phyloP scores from a whole-genome alignment of 2,888 invertebrate species.

The Salticus scenicus region DNA sequence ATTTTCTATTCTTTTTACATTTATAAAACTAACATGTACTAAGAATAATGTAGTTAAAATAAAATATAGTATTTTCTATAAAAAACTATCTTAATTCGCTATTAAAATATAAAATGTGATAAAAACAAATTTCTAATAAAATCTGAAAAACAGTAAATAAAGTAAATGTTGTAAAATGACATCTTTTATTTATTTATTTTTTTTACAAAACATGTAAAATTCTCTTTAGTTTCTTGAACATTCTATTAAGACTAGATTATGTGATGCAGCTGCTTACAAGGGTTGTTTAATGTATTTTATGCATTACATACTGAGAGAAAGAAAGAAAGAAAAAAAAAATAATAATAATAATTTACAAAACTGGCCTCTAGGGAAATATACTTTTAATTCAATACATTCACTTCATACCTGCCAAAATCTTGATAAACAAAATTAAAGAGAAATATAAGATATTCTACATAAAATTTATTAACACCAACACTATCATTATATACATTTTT shows the following conservation, averaged over 20 bases:
- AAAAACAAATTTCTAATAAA: conserved; percentile 10
- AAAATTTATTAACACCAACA: no score
- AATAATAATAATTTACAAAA: background rate
- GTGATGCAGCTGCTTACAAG: conserved; percentile 9
- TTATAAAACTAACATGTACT: background rate
- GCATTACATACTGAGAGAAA: no score
- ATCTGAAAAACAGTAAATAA: background rate
- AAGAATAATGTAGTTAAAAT: conserved; percentile 11
- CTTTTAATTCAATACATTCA: background rate
- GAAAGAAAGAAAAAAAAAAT: no score
- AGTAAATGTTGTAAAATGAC: background rate
- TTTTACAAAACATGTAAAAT: background rate
- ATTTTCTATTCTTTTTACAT: background rate
- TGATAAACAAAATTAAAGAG: background rate
- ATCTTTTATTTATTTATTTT: background rate
- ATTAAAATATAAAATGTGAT: conserved; percentile 12
- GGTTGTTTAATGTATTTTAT: background rate
- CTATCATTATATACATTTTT: no score
- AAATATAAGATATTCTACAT: no score
- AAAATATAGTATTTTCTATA: background rate
- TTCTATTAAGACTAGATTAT: conserved; percentile 11
- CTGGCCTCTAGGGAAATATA: background rate
- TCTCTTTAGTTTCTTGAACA: background rate
- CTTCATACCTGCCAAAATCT: background rate
- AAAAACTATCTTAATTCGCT: conserved; percentile 7